Evolutionary conservation across 2,888 invertebrate genomes (phyloP), one percentile per base, ranked within the genome.

Genomic region (Chaetoderma sp.): DNA sequence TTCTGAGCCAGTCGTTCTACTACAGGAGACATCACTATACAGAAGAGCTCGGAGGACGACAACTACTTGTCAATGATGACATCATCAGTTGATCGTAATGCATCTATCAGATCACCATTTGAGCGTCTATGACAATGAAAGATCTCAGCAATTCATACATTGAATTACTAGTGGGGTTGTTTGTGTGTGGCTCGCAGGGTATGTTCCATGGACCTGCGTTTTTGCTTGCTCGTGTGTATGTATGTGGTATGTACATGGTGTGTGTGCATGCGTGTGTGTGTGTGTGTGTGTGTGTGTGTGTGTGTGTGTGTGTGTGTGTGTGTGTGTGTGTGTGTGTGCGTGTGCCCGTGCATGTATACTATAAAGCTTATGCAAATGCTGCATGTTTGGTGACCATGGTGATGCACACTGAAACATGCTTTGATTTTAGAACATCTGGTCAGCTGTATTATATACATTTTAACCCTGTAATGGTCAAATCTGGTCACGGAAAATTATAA

Each of bases 251-350:
- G 6, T 54, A 28, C 32, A n/a, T 28, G n/a, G 30, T 23, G 8
- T 54, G 54, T 54, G 21, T 28, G 54, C 36, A 45, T 50, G 39
- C 36, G 52, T 50, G 60, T 60, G 36, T 60, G 60, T 50, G 39
- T 50, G 18, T 42, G 18, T 42, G 18, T 42, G 18, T 42, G 18
- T 42, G 18, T 42, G 18, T 42, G 18, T 42, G 18, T 42, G 18
- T 42, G 18, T 42, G 18, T 42, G 18, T 42, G 18, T 42, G 18
- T 42, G 18, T 42, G 18, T 42, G 18, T 42, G 18, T 42, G 18
- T 42, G 18, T 42, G 18, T 42, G 18, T 42, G 18, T 42, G 18
- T 42, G 18, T 42, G 18, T 42, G 18, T 42, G 18, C 18, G 18
- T 42, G 18, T 42, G 18, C 18, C 16, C 18, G 18, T 42, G 18